Evolutionary conservation across 2,888 invertebrate genomes (phyloP).

Genomic region (Eupithecia subumbrata): DNA sequence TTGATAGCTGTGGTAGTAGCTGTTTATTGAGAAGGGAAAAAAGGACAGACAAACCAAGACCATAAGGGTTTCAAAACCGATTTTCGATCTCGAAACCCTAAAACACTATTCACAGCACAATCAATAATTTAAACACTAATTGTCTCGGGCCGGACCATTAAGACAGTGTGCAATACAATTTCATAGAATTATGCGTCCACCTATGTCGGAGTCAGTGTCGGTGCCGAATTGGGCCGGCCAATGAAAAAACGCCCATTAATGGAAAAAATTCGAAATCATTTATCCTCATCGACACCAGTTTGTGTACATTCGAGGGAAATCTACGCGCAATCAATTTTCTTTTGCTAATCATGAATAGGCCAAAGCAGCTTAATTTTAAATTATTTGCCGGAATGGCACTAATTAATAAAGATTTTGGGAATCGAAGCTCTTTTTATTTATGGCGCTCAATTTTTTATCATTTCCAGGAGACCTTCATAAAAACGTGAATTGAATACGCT

Average conservation of each 20-base stretch:
- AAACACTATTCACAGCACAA: no score
- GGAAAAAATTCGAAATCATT: slow-evolving; percentile 23
- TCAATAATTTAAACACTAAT: no score
- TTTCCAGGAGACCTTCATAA: not conserved
- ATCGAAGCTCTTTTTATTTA: not conserved
- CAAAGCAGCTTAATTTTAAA: slow-evolving; percentile 27
- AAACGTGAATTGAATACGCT: not conserved
- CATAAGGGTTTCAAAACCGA: no score
- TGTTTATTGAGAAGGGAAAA: no score
- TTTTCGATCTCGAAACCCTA: no score
- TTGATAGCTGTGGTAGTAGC: no score
- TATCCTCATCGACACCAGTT: slow-evolving; percentile 23
- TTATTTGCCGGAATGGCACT: slow-evolving; percentile 23
- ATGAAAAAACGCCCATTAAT: slow-evolving; percentile 23
- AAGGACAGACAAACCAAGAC: no score
- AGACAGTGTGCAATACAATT: no score
- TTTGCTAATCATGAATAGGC: slow-evolving; percentile 29
- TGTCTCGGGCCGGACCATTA: no score
- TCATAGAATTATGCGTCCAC: no score
- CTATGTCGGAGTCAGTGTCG: no score
- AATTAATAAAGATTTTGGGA: slow-evolving; percentile 23
- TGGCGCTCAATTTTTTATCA: not conserved
- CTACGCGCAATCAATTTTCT: slow-evolving; percentile 29
- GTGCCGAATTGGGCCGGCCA: no score
- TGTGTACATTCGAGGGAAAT: slow-evolving; percentile 18